phyloP scores from a whole-genome alignment of 1,140 invertebrate genomes.

The Epicauta chinensis region DNA sequence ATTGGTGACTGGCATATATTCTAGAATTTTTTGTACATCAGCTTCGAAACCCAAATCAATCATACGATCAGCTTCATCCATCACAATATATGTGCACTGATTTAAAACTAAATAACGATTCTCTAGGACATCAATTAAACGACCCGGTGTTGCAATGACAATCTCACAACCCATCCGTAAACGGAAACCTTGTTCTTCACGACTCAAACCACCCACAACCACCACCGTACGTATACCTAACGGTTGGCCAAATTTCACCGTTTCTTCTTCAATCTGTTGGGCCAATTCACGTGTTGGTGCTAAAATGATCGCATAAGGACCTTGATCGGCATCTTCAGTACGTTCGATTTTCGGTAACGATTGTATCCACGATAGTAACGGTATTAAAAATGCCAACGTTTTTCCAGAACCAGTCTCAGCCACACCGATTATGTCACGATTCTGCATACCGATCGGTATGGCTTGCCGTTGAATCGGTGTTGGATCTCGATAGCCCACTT shows the following conservation, averaged over 20 bases:
- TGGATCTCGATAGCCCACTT: constrained; percentile 95
- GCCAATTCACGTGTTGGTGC: constrained; percentile 98
- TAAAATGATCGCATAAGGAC: constrained; percentile 99
- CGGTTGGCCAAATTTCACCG: constrained; percentile 93
- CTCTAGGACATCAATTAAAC: constrained; percentile 97
- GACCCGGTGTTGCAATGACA: constrained; percentile 99
- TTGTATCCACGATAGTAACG: constrained; percentile 96
- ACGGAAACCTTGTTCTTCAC: constrained; percentile 98
- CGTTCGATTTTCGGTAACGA: constrained; percentile 93
- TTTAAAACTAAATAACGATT: constrained; percentile 96
- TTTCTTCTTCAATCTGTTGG: constrained; percentile 99
- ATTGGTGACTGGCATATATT: constrained; percentile 98
- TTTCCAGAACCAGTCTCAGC: constrained; percentile 94
- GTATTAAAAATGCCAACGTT: constrained; percentile 97
- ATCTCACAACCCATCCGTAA: constrained; percentile 97
- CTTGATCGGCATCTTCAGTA: constrained; percentile 86
- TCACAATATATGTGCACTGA: constrained; percentile 91
- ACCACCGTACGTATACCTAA: constrained; percentile 95
- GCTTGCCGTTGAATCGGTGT: constrained; percentile 99
- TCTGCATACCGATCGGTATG: constrained; percentile 97
- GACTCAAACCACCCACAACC: constrained; percentile 93
- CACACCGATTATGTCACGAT: constrained; percentile 98
- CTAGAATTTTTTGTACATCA: constrained; percentile 96
- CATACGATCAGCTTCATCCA: constrained; percentile 97
- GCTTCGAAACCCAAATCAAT: constrained; percentile 99